Evolutionary conservation across 2,797 vertebrate genomes (phyloP).

Genomic region (Anabacerthia variegaticeps): DNA sequence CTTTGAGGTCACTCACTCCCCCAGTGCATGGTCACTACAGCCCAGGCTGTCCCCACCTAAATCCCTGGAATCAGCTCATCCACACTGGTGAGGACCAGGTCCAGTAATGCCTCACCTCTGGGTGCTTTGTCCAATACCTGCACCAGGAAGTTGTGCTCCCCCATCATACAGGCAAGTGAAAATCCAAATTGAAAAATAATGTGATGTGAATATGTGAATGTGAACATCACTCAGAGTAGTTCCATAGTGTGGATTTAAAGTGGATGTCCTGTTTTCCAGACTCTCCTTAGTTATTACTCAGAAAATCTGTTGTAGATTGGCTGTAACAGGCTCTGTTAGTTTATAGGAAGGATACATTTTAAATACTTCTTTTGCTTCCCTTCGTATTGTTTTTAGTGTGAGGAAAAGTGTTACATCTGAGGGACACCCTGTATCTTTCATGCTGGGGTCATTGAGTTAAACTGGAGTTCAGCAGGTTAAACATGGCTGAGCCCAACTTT

Average conservation of each 20-base stretch:
- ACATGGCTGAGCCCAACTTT: neutral
- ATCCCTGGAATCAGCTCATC: neutral
- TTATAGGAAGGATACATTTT: neutral
- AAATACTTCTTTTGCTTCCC: neutral
- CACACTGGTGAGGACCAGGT: neutral
- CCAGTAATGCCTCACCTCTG: neutral
- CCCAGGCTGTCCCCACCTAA: neutral
- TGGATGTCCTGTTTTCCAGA: neutral
- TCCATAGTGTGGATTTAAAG: neutral
- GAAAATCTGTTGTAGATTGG: neutral
- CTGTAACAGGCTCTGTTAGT: neutral
- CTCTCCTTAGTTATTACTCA: neutral
- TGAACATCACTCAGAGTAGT: neutral
- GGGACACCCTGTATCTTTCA: neutral
- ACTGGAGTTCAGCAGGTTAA: neutral
- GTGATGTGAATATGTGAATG: neutral
- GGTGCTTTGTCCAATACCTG: neutral
- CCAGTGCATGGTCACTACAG: rapidly evolving
- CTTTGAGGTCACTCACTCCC: neutral
- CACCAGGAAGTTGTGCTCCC: neutral
- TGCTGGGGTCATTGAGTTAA: neutral
- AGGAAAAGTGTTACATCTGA: neutral
- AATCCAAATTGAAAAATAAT: neutral
- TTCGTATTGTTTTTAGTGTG: neutral
- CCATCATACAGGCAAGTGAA: neutral